These are phyloP conservation scores for Saturnia pavonia DNA, from an alignment of 2,888 invertebrate genomes.

Conservation along the genomic window DNA sequence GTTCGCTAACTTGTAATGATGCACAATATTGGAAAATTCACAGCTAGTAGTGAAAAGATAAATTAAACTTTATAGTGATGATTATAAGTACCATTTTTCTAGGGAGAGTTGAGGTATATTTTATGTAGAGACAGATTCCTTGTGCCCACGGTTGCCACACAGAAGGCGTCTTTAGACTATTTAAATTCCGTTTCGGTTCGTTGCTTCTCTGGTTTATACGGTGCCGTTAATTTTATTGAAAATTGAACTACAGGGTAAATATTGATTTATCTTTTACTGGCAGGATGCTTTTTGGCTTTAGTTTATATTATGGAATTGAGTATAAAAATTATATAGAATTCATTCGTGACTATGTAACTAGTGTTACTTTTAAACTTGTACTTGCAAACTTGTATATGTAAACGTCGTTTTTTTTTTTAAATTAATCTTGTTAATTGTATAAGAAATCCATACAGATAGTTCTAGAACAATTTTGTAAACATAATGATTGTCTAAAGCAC, in stretches of 20 bases:
- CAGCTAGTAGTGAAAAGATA: conserved; percentile 15
- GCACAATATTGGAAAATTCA: conserved; percentile 45
- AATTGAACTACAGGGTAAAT: conserved; percentile 63
- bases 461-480: no score
- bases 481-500: no score
- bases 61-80: conserved; percentile 30
- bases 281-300: not conserved
- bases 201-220: conserved; percentile 81
- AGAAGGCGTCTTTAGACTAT: conserved; percentile 77
- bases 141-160: conserved; percentile 54
- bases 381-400: no score
- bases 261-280: conserved; percentile 52
- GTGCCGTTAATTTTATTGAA: conserved; percentile 77
- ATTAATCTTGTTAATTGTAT: no score
- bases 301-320: not conserved
- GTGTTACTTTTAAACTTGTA: not conserved
- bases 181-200: conserved; percentile 81
- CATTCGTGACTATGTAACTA: not conserved
- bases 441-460: no score
- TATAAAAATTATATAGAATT: not conserved
- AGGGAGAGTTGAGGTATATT: conserved; percentile 40
- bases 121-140: conserved; percentile 45
- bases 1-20: conserved; percentile 49
- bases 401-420: no score
- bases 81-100: conserved; percentile 32